Evolutionary conservation across 2,797 vertebrate species (phyloP).

Genomic region (Balearica regulorum): DNA sequence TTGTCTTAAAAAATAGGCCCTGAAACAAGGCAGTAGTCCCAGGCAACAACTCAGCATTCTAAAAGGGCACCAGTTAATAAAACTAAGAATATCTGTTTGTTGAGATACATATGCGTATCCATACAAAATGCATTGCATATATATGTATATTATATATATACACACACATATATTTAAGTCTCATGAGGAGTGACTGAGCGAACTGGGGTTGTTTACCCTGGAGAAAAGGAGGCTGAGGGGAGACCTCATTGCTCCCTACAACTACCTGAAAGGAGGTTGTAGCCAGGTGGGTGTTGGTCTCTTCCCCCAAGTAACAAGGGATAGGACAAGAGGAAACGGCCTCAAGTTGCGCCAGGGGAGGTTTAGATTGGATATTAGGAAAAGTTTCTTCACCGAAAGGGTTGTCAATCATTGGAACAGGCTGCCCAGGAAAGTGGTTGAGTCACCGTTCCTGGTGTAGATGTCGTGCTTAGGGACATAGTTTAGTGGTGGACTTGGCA

Average conservation of each 20-base stretch:
- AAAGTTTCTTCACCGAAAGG: background rate
- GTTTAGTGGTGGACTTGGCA: background rate
- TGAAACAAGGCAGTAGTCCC: background rate
- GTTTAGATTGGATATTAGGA: background rate
- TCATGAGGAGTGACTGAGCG: background rate
- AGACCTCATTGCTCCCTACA: fast-evolving
- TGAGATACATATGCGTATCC: background rate
- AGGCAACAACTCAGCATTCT: slow-evolving; percentile 10
- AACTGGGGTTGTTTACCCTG: background rate
- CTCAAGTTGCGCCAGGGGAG: background rate
- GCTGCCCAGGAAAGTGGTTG: background rate
- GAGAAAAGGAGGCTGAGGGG: background rate
- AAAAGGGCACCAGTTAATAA: slow-evolving; percentile 28
- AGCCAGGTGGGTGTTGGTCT: background rate
- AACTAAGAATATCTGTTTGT: background rate
- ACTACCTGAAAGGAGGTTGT: background rate
- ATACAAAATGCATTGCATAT: background rate
- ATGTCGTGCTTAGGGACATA: background rate
- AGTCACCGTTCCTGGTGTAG: background rate
- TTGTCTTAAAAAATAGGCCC: background rate
- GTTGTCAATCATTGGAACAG: background rate
- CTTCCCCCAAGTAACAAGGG: background rate
- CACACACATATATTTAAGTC: background rate
- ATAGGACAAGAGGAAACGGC: background rate
- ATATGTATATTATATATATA: too few relatives aligned